Evolutionary conservation across 1,140 invertebrate species (phyloP).

Genomic region (silkworm (Bombyx mori)): ASM3026992v2 NC_085109.1:8376001-8376500

Average conservation of each 20-base stretch:
- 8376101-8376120: conserved; percentile 8
- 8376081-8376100: too few species aligned
- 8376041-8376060: too few species aligned
- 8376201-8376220: conserved; percentile 43
- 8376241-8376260: too few species aligned
- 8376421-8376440: too few species aligned
- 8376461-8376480: too few species aligned
- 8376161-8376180: conserved; percentile 60
- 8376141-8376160: conserved; percentile 69
- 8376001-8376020: too few species aligned
- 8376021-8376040: too few species aligned
- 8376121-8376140: conserved; percentile 50
- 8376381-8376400: conserved; percentile 38
- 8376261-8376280: conserved; percentile 26
- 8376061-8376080: too few species aligned
- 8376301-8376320: conserved; percentile 30
- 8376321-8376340: conserved; percentile 35
- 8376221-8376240: conserved; percentile 66
- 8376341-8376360: conserved; percentile 22
- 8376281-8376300: conserved; percentile 45
- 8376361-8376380: conserved; percentile 43
- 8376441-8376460: too few species aligned
- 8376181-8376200: conserved; percentile 23
- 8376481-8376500: too few species aligned
- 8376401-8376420: too few species aligned